Evolutionary conservation across 2,797 vertebrate species (phyloP), one percentile per base, ranked within the genome.

Genomic region (Astyanax mexicanus): DNA sequence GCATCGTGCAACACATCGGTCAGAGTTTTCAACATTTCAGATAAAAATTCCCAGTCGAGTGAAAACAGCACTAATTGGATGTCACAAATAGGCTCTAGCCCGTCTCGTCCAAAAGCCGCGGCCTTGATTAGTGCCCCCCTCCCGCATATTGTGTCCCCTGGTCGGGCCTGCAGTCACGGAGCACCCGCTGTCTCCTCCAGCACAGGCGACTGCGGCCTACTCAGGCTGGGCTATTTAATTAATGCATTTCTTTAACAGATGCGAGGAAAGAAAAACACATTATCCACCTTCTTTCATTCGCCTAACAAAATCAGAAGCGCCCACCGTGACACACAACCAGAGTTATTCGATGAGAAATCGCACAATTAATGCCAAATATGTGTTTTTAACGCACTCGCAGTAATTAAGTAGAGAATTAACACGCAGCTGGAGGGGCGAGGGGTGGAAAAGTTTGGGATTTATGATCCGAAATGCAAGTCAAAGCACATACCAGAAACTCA

Each of bases 201-300:
- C 87, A 86, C 86, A 86, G 86, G 92, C 2, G n/a, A 92, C 84
- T 85, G 93, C 91, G 93, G 93, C 93, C 93, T 94, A 92, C 86
- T 82, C 25, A 44, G 88, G 91, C 87, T 86, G 87, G 90, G 89
- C 91, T 90, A 86, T 91, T 91, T 93, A 94, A 94, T 94, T 94
- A 94, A 93, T 88, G 89, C 92, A 90, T 92, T 89, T 89, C 90
- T 90, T 72, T 88, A 88, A 92, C 92, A 91, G 91, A 94, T 89
- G 91, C 90, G 88, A 89, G 86, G 78, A 84, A 81, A 72, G 84
- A n/a, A 83, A 89, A 86, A 87, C 83, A 88, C 87, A 80, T 86
- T 78, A 83, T 88, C 83, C 80, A 80, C 84, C 86, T 85, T 86
- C 42, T 81, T 81, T 86, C 86, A 69, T 80, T 81, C 17, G 82